phyloP scores from a whole-genome alignment of 2,113 vertebrate genomes.

The Siphamia tubifer region DNA sequence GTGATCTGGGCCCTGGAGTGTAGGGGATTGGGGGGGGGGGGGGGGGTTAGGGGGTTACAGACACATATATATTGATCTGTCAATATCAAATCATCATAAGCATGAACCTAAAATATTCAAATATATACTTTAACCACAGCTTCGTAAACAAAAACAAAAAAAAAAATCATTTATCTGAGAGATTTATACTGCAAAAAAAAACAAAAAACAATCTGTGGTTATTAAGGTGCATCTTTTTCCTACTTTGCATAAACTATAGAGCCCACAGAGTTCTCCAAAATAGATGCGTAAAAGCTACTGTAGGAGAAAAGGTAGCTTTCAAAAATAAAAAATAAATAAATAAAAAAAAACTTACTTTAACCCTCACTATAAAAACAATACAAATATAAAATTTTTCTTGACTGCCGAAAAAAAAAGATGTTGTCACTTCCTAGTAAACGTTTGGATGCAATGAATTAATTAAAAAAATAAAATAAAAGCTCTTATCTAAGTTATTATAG shows the following conservation, averaged over 20 bases:
- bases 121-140: neutral
- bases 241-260: neutral
- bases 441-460: neutral
- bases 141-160: neutral
- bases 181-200: no score
- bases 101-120: neutral
- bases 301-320: neutral
- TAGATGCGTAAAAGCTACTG: slow-evolving; percentile 6
- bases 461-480: neutral
- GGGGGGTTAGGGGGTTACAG: neutral
- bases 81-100: neutral
- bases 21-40: neutral
- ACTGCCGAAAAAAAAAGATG: no score
- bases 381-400: no score
- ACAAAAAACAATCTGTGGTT: no score
- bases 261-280: neutral
- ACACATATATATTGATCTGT: slow-evolving; percentile 14
- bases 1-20: slow-evolving; percentile 89
- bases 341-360: neutral
- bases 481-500: neutral
- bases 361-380: neutral
- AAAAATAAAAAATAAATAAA: no score
- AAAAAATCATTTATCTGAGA: no score
- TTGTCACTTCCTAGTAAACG: no score
- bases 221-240: neutral